Evolutionary conservation across 2,797 vertebrate genomes (phyloP).

Genomic region (Lithobates sylvaticus): DNA sequence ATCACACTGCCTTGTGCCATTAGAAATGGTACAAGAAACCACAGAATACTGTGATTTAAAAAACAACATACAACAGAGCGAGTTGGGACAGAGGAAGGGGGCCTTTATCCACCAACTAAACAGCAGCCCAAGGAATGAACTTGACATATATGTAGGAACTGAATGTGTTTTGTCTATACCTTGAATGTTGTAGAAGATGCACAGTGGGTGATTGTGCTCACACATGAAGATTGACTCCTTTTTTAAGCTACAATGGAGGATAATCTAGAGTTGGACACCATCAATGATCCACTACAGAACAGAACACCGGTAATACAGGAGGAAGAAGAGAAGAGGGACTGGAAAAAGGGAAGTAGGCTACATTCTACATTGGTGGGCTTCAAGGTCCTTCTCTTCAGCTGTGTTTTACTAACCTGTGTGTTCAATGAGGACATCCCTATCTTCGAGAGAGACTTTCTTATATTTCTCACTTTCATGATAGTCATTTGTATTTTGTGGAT

Average conservation of each 20-base stretch:
- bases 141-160: not conserved
- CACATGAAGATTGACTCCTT: not conserved
- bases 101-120: not conserved
- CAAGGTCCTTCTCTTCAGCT: constrained; percentile 86
- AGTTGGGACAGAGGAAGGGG: not conserved
- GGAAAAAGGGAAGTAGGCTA: constrained; percentile 86
- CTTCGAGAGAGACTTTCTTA: constrained; percentile 82
- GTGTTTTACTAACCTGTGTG: constrained; percentile 84
- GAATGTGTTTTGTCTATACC: not conserved
- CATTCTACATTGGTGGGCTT: constrained; percentile 85
- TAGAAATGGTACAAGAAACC: not conserved
- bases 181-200: too few species aligned
- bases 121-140: not conserved
- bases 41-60: not conserved
- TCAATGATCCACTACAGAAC: not conserved
- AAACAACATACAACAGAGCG: not conserved
- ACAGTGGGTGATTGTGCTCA: not conserved
- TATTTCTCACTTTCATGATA: constrained; percentile 86
- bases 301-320: not conserved
- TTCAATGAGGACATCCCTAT: constrained; percentile 80
- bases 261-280: not conserved
- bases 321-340: constrained; percentile 69
- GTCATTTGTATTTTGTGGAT: constrained; percentile 85
- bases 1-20: not conserved
- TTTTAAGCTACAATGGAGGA: not conserved